phyloP scores from a whole-genome alignment of 2,113 vertebrate genomes.

The Amphiprion ocellaris region DNA sequence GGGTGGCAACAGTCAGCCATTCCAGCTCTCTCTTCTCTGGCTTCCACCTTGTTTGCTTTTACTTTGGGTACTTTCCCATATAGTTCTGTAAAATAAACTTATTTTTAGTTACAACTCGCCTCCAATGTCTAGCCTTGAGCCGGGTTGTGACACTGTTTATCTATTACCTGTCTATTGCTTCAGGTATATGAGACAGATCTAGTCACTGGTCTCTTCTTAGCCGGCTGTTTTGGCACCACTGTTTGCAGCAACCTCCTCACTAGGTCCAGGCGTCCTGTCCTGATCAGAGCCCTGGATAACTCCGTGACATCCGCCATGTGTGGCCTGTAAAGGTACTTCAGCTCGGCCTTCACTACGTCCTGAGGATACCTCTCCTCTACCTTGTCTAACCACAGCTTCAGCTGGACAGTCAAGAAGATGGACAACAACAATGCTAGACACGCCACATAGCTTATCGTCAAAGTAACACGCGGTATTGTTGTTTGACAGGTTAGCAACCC shows the following conservation, averaged over 20 bases:
- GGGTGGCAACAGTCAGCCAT: no score
- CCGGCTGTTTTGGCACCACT: conserved; percentile 69
- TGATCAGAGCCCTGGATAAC: conserved; percentile 82
- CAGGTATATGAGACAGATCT: conserved; percentile 68
- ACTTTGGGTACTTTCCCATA: no score
- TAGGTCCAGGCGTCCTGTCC: conserved; percentile 76
- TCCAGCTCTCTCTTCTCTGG: no score
- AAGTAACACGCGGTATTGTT: no score
- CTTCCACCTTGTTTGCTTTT: no score
- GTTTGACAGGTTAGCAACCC: no score
- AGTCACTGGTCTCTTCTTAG: conserved; percentile 55
- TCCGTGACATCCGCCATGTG: conserved; percentile 81
- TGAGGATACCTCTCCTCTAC: conserved; percentile 82
- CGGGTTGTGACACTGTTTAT: no score
- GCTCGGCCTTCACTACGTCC: conserved; percentile 80
- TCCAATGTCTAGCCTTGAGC: no score
- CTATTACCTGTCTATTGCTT: conserved; percentile 19
- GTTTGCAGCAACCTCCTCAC: conserved; percentile 84
- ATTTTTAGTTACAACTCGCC: no score
- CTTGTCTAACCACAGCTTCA: conserved; percentile 82
- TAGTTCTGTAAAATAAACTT: no score
- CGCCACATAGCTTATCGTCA: no score
- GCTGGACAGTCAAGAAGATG: conserved; percentile 55
- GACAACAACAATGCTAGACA: no score
- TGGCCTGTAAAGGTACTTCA: conserved; percentile 82